Percentiles rank a stretch among this genome's conserved stretches.
Conservation (phyloP, 2,797 vertebrate species). For the Capromys pilorides region DNA sequence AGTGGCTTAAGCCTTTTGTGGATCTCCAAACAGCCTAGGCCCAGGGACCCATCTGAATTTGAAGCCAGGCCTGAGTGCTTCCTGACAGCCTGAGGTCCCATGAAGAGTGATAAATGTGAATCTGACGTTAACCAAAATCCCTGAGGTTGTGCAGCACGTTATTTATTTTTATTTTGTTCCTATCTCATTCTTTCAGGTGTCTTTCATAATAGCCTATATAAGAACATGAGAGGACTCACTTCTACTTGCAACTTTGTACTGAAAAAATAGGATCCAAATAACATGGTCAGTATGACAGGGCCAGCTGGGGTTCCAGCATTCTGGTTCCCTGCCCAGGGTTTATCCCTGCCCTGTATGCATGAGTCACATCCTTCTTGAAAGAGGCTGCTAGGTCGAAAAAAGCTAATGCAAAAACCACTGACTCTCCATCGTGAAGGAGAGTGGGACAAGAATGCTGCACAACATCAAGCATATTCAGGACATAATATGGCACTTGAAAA, state of each 20-base stretch:
- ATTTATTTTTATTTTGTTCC: conserved; percentile 39
- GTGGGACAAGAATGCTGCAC: background rate
- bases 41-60: background rate
- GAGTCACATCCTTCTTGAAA: background rate
- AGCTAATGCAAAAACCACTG: background rate
- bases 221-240: background rate
- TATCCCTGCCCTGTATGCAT: background rate
- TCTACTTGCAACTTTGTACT: background rate
- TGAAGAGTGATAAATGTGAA: background rate
- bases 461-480: background rate
- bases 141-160: background rate
- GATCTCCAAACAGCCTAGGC: background rate
- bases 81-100: background rate
- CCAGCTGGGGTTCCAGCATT: background rate
- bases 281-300: background rate
- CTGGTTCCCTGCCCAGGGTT: background rate
- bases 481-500: conserved; percentile 1
- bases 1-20: background rate
- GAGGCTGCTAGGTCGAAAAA: conserved; percentile 10
- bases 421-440: background rate
- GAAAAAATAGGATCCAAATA: background rate
- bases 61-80: background rate
- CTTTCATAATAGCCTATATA: background rate
- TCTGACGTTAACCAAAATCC: background rate
- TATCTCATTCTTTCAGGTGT: background rate